Base-by-base conservation (phyloP, 2,113 vertebrate species). In the Vireo altiloquus region DNA sequence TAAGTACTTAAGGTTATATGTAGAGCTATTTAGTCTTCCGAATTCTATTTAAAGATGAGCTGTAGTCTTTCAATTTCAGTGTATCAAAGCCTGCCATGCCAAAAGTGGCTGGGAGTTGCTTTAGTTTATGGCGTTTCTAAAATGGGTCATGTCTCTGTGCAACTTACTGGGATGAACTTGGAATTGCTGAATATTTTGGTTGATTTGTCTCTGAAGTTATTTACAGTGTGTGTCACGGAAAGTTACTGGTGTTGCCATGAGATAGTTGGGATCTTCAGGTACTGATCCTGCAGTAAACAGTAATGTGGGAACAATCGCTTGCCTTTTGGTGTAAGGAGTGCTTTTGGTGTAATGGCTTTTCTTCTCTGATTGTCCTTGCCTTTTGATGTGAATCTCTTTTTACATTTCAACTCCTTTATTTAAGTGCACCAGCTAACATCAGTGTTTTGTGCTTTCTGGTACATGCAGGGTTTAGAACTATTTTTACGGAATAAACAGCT, bases 291-390 rank as follows among this genome's bases (percentile, higher is more conserved):
- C 74, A 69, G 77, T 22, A n/a, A 39, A 27, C 4, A 5, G 31
- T 5, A 30, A 12, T 11, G 21, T 23, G 39, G 56, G 42, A 69
- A 18, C 23, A 30, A 56, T 15, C 0, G 0, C 2, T 44, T 27
- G 44, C 49, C 61, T 20, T n/a, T n/a, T n/a, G n/a, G n/a, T n/a
- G n/a, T 2, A 46, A 31, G 72, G 66, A 77, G 6, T 42, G 50
- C 52, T 93, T 46, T 75, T 76, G 49, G 46, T 44, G 23, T 46
- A 53, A 59, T 44, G 49, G 57, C 39, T 90, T 71, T 57, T 82
- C 46, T 84, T 85, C 59, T 77, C 25, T 33, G 40, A 18, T 46
- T 47, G 50, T 66, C 71, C 18, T 77, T 74, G 50, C 28, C 10
- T 80, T 85, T 65, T 42, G 57, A 53, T 20, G 52, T 46, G 46